Evolutionary conservation across 2,888 invertebrate genomes (phyloP).

Genomic region (Drosophila cognata): DNA sequence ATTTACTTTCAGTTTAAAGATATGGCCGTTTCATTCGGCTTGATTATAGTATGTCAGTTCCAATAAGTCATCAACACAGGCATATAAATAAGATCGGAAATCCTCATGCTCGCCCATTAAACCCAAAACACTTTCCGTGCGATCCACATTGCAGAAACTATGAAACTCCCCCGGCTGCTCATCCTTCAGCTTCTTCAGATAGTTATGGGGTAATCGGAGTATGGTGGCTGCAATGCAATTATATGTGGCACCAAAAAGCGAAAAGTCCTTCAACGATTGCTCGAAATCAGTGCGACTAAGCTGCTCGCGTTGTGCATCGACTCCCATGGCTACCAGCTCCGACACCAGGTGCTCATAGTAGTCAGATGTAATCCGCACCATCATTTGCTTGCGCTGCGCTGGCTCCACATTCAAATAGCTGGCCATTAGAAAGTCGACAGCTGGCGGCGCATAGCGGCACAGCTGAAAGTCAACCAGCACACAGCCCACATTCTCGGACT

Average conservation of each 20-base stretch:
- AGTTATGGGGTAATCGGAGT: constrained; percentile 81
- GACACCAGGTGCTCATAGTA: constrained; percentile 72
- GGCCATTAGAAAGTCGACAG: constrained; percentile 81
- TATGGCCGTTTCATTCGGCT: constrained; percentile 11
- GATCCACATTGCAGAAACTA: constrained; percentile 82
- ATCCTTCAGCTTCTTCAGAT: constrained; percentile 80
- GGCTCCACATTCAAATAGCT: constrained; percentile 76
- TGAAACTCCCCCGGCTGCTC: constrained; percentile 81
- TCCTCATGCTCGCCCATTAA: constrained; percentile 61
- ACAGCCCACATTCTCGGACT: constrained; percentile 57
- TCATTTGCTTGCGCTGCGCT: constrained; percentile 50
- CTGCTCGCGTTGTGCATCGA: constrained; percentile 72
- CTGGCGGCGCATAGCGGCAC: constrained; percentile 82
- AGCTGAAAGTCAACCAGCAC: constrained; percentile 84
- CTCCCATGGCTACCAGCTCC: constrained; percentile 74
- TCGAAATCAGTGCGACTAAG: constrained; percentile 80
- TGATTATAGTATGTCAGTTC: constrained; percentile 59
- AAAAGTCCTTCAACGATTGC: constrained; percentile 80
- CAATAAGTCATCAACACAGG: constrained; percentile 78
- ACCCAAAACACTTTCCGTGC: constrained; percentile 62
- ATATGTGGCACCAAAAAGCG: constrained; percentile 83
- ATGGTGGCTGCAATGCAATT: constrained; percentile 82
- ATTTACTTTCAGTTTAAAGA: neutral
- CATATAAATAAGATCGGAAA: constrained; percentile 67
- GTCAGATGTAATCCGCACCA: constrained; percentile 47